Base-by-base conservation (phyloP, 2,113 vertebrate genomes). In the Alouatta palliata region DNA sequence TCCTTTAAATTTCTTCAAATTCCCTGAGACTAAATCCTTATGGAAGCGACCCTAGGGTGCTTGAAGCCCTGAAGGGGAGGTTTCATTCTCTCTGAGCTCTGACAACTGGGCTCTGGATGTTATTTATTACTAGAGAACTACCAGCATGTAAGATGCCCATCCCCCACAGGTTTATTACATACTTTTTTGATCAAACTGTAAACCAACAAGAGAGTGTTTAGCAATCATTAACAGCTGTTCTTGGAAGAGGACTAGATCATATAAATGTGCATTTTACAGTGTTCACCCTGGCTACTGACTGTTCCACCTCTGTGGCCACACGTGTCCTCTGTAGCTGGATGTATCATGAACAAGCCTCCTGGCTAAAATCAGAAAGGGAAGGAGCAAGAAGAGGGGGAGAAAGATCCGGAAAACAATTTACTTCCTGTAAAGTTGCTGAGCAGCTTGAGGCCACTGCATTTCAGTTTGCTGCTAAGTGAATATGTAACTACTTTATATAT, bases 401-500 rank as follows among this genome's bases (percentile, higher is more conserved):
- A 75, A 97, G 95, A 73, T 82, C 97, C 93, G 98, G 98, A 97
- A 98, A 98, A 97, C 96, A 98, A 97, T 97, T 97, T 97, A 80
- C 97, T 97, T 85, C n/a, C 98, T 97, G 95, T 96, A 95, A 98
- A 99, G 97, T 98, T 98, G 97, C 98, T 96, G 96, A 98, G 98
- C 97, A 94, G 97, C 98, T 97, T 97, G 97, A 98, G 98, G 97
- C 98, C 96, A 97, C 98, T 98, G 98, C 98, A 97, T 98, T 98
- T 94, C 40, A 68, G 98, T 98, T 98, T 98, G 97, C 97, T 96
- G 98, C 98, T 99, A 99, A 99, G 98, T 99, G 98, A 99, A 98
- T 99, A 98, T 98, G 98, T 99, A 98, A 99, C 98, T 98, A 98
- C 98, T 99, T 99, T 99, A 99, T 99, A 99, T 99, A 99, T 99